phyloP scores from a whole-genome alignment of 2,888 invertebrate species.

The Brachycybe producta region DNA sequence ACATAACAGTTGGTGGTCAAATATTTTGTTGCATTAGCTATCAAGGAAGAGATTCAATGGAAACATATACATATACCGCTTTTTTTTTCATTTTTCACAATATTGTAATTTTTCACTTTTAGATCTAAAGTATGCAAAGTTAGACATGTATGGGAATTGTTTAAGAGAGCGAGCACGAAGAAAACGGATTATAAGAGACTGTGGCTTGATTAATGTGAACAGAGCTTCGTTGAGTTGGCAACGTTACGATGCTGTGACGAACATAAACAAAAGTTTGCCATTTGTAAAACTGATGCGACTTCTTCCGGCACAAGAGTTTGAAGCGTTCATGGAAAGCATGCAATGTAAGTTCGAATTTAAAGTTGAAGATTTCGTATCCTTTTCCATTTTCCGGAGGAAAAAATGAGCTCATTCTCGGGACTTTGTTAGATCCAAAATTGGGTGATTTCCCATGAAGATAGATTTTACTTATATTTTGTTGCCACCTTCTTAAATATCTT shows the following conservation, averaged over 20 bases:
- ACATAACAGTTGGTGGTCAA: too few relatives aligned
- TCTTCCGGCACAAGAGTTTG: constrained; percentile 55
- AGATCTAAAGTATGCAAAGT: constrained; percentile 53
- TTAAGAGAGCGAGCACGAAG: constrained; percentile 58
- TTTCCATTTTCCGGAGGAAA: too few relatives aligned
- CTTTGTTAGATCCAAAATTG: not conserved
- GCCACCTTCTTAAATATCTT: too few relatives aligned
- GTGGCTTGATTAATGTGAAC: constrained; percentile 63
- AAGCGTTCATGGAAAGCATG: constrained; percentile 60
- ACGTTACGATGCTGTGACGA: constrained; percentile 46
- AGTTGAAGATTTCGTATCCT: too few relatives aligned
- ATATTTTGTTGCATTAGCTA: too few relatives aligned
- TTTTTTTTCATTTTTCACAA: too few relatives aligned
- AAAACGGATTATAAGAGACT: constrained; percentile 56
- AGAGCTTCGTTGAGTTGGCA: constrained; percentile 55
- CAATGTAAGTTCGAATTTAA: constrained; percentile 43
- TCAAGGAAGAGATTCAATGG: too few relatives aligned
- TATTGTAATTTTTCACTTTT: too few relatives aligned
- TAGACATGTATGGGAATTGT: constrained; percentile 61
- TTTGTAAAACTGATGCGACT: constrained; percentile 63
- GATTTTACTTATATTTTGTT: too few relatives aligned
- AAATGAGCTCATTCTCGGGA: not conserved
- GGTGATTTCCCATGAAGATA: too few relatives aligned
- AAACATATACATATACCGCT: constrained; percentile 18
- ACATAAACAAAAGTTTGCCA: constrained; percentile 42